phyloP scores from a whole-genome alignment of 92 coral and sea anemone species.

The Pocillopora grandis region DNA sequence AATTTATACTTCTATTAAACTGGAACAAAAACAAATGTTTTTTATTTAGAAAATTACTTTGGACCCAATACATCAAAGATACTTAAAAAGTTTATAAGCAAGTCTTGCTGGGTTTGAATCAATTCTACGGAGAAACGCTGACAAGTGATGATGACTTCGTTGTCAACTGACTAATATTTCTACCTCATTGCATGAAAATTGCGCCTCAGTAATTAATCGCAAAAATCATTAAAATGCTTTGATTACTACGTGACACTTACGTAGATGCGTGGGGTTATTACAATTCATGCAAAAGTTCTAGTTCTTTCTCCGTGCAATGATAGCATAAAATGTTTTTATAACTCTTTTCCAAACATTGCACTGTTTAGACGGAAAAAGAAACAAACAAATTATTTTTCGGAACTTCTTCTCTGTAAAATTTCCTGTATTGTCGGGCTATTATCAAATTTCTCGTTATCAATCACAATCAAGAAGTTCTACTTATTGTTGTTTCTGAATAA shows the following conservation, averaged over 20 bases:
- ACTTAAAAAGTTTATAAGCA: not conserved
- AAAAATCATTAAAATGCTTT: constrained; percentile 10
- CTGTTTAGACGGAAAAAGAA: not conserved
- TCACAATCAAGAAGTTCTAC: not conserved
- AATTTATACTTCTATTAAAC: not conserved
- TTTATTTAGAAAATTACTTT: not conserved
- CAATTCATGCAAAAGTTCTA: constrained; percentile 3
- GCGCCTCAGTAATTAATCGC: not conserved
- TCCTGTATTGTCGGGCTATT: not conserved
- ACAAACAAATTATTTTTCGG: not conserved
- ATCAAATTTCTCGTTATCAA: not conserved
- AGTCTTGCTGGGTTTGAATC: constrained; percentile 9
- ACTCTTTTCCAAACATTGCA: not conserved
- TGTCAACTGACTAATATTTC: not conserved
- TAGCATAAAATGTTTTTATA: not conserved
- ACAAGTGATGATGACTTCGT: not conserved
- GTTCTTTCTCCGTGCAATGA: too few relatives aligned
- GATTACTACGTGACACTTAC: not conserved
- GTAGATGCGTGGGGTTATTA: not conserved
- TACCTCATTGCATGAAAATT: not conserved
- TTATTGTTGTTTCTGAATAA: not conserved
- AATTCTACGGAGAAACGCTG: not conserved
- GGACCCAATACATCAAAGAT: not conserved
- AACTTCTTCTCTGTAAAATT: not conserved
- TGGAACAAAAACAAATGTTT: not conserved